Percentiles rank a stretch among this genome's conserved stretches.
Conservation (phyloP, 2,888 invertebrate genomes). For the Caenorhabditis angaria region DNA sequence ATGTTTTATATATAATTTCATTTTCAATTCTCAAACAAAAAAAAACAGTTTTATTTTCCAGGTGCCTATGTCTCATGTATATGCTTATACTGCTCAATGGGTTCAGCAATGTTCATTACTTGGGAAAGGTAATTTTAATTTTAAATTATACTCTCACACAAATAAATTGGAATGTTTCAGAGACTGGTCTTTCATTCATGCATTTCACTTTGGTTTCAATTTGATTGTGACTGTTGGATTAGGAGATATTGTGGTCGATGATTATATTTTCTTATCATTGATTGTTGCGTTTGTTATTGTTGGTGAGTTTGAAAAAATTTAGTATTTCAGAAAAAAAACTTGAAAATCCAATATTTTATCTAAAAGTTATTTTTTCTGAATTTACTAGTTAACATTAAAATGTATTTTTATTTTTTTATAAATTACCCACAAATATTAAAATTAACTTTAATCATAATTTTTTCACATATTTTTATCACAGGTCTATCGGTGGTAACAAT, state of each 20-base stretch:
- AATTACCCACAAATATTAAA: too few relatives aligned
- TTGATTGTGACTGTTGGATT: constrained; percentile 72
- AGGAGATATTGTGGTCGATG: constrained; percentile 71
- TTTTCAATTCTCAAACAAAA: too few relatives aligned
- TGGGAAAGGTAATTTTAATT: constrained; percentile 71
- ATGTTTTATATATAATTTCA: too few relatives aligned
- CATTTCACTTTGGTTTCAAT: constrained; percentile 73
- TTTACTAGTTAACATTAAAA: too few relatives aligned
- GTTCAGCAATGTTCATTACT: constrained; percentile 72
- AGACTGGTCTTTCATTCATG: constrained; percentile 72
- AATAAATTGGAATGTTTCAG: too few relatives aligned
- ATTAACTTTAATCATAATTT: too few relatives aligned
- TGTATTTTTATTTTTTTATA: too few relatives aligned
- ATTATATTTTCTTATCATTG: constrained; percentile 70
- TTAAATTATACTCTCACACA: too few relatives aligned
- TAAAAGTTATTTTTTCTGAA: too few relatives aligned
- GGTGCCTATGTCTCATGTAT: constrained; percentile 72
- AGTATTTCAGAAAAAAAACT: too few relatives aligned
- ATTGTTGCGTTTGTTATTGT: constrained; percentile 73
- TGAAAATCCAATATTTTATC: too few relatives aligned
- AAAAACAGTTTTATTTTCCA: constrained; percentile 26
- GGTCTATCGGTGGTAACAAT: constrained; percentile 72
- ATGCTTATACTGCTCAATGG: constrained; percentile 72
- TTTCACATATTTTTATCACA: too few relatives aligned
- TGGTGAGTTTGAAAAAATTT: constrained; percentile 51